phyloP scores from a whole-genome alignment of 1,140 invertebrate species.

The Sipha flava region DNA sequence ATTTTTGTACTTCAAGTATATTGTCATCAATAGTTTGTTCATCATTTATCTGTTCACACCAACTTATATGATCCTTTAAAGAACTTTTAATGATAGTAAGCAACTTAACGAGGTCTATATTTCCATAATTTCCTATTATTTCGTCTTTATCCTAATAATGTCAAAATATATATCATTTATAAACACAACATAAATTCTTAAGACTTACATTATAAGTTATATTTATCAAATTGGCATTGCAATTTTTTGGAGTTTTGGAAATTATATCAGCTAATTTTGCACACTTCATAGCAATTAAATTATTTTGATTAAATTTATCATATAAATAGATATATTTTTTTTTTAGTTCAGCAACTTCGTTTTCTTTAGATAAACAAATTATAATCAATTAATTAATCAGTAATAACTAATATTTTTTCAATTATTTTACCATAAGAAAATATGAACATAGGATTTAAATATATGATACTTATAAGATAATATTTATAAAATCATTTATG shows the following conservation, averaged over 20 bases:
- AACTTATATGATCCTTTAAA: neutral
- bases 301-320: neutral
- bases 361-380: neutral
- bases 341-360: neutral
- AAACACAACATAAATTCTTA: neutral
- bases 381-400: neutral
- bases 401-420: neutral
- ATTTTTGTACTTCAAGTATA: neutral
- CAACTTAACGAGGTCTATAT: neutral
- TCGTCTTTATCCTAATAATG: neutral
- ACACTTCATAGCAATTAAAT: neutral
- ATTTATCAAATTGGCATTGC: neutral
- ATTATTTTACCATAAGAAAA: neutral
- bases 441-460: too few relatives aligned
- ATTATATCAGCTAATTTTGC: neutral
- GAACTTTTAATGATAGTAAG: neutral
- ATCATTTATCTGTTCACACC: neutral
- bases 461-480: too few relatives aligned
- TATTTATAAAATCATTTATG: neutral
- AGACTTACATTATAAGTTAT: neutral
- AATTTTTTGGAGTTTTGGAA: neutral
- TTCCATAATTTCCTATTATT: neutral
- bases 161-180: neutral
- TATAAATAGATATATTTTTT: neutral
- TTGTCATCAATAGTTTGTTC: neutral